A percentile compares a stretch with the other conserved stretches of the same genome.
phyloP scores from a whole-genome alignment of 2,797 vertebrate genomes.

The Onychomys leucogaster region DNA sequence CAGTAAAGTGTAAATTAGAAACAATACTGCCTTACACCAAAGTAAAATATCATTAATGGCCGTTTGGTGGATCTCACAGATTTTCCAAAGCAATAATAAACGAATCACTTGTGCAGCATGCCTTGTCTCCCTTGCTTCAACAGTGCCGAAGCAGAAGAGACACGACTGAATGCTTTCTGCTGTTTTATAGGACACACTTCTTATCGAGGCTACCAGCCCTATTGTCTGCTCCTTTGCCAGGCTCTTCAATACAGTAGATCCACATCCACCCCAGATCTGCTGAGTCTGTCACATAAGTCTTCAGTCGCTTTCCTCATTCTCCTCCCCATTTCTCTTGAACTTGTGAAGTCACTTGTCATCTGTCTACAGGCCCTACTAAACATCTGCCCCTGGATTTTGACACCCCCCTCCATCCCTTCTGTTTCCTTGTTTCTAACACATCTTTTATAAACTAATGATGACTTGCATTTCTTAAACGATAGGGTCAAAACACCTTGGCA shows the following conservation, averaged over 20 bases:
- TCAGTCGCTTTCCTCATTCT: accelerated
- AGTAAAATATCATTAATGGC: neutral
- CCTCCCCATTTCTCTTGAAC: neutral
- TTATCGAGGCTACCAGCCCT: neutral
- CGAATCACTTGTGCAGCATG: neutral
- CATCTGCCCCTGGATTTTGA: neutral
- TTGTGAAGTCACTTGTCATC: neutral
- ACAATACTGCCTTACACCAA: neutral
- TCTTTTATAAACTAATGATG: neutral
- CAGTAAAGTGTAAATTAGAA: conserved; percentile 69
- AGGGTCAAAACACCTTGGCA: neutral
- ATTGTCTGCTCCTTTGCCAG: neutral
- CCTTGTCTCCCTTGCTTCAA: neutral
- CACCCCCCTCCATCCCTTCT: neutral
- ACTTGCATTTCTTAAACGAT: neutral
- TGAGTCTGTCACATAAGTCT: neutral
- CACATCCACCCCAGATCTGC: too few relatives aligned
- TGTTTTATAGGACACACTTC: neutral
- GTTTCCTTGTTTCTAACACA: neutral
- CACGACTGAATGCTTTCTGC: neutral
- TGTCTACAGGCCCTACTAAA: neutral
- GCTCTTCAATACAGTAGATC: neutral
- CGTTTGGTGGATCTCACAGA: neutral
- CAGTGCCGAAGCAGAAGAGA: neutral
- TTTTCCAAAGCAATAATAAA: conserved; percentile 35